Conservation (phyloP, 2,888 invertebrate genomes). For the Lottia scabra region DNA sequence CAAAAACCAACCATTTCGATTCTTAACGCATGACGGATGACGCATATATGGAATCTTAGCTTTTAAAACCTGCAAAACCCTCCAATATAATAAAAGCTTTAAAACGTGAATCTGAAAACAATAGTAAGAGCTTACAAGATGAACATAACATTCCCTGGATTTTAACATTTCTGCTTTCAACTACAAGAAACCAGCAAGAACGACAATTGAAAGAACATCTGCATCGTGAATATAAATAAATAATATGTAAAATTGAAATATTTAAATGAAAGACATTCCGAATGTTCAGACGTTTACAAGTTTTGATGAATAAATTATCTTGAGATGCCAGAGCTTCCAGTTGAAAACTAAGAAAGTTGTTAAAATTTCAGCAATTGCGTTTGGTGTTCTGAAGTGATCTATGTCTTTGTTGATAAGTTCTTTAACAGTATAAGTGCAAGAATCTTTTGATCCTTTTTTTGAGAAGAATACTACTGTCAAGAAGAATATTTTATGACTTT, state of each 20-base stretch:
- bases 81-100: too few relatives aligned
- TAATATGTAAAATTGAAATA: neutral
- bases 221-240: neutral
- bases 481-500: neutral
- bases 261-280: slow-evolving; percentile 1
- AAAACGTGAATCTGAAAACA: too few relatives aligned
- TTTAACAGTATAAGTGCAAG: slow-evolving; percentile 4
- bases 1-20: too few relatives aligned
- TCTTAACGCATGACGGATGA: too few relatives aligned
- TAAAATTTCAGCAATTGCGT: neutral
- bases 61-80: too few relatives aligned
- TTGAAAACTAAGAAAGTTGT: neutral
- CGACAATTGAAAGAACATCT: neutral
- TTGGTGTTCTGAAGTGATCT: slow-evolving; percentile 1
- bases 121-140: too few relatives aligned
- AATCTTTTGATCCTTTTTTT: slow-evolving; percentile 4
- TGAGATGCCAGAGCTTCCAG: neutral
- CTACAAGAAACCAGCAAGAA: neutral
- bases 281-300: neutral
- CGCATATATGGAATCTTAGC: too few relatives aligned
- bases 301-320: too few relatives aligned
- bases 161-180: too few relatives aligned
- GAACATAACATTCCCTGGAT: too few relatives aligned
- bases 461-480: neutral
- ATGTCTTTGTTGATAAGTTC: slow-evolving; percentile 6